Evolutionary conservation across 2,113 vertebrate genomes (phyloP).

Genomic region (Beaufortia kweichowensis): DNA sequence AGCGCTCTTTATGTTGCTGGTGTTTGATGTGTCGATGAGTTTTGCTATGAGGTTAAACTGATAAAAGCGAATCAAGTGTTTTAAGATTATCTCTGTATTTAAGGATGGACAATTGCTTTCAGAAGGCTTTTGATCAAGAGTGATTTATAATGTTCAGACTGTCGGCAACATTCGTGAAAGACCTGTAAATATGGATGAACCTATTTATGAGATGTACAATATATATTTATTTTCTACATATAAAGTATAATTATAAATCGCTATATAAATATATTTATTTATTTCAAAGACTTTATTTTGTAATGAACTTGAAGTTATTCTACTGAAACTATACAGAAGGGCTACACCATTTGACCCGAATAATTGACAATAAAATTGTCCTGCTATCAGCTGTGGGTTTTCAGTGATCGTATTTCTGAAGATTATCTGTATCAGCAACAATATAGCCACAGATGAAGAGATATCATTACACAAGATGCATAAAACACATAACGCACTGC

Average conservation of each 20-base stretch:
- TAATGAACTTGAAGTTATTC: slow-evolving; percentile 81
- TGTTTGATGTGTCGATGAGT: too few relatives aligned
- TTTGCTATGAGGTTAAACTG: too few relatives aligned
- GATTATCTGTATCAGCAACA: slow-evolving; percentile 57
- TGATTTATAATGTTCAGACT: slow-evolving; percentile 76
- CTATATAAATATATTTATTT: slow-evolving; percentile 99
- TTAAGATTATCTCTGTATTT: too few relatives aligned
- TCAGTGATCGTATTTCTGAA: slow-evolving; percentile 67
- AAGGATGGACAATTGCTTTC: slow-evolving; percentile 48
- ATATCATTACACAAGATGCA: too few relatives aligned
- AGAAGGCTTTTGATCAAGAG: slow-evolving; percentile 66
- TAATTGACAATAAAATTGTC: slow-evolving; percentile 93
- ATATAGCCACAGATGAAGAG: too few relatives aligned
- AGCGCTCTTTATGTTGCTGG: too few relatives aligned
- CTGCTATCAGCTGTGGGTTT: slow-evolving; percentile 70
- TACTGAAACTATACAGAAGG: slow-evolving; percentile 74
- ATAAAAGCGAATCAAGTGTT: not conserved
- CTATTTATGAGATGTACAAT: slow-evolving; percentile 99
- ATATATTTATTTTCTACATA: slow-evolving; percentile 99
- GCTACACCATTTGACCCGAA: slow-evolving; percentile 62
- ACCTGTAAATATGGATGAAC: slow-evolving; percentile 90
- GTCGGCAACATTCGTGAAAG: slow-evolving; percentile 83
- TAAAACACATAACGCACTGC: too few relatives aligned
- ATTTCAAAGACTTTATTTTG: slow-evolving; percentile 92
- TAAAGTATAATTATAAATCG: slow-evolving; percentile 97